Conservation (phyloP, 2,113 vertebrate species). For the Lepus timidus region DNA sequence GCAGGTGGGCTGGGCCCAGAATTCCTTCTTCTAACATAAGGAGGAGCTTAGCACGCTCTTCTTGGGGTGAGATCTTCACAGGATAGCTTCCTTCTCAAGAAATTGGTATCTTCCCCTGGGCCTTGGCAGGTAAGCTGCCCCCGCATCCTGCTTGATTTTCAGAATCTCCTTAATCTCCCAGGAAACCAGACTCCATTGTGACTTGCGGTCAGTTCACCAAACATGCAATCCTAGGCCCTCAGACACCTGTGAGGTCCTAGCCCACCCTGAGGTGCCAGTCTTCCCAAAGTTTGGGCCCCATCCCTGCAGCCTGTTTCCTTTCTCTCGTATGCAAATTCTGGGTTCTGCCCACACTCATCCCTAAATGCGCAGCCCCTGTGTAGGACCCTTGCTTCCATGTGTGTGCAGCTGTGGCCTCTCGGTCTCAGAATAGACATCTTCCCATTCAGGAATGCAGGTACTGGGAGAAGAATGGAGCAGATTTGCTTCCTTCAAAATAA, state of each 20-base stretch:
- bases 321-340: not conserved
- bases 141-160: not conserved
- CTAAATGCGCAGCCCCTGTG: fast-evolving
- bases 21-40: not conserved
- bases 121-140: not conserved
- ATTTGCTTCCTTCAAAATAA: conserved; percentile 69
- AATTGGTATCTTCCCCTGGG: fast-evolving
- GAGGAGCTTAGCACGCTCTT: not conserved
- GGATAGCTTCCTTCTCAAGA: not conserved
- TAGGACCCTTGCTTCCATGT: not conserved
- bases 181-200: not conserved
- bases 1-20: not conserved
- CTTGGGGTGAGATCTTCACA: not conserved
- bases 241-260: not conserved
- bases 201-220: not conserved
- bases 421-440: conserved; percentile 24
- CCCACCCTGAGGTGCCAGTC: not conserved
- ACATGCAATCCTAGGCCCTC: fast-evolving
- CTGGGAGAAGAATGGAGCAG: conserved; percentile 13
- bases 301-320: fast-evolving
- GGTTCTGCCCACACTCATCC: not conserved
- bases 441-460: not conserved
- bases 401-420: not conserved
- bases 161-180: not conserved
- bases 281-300: not conserved